Conservation (phyloP, 2,797 vertebrate species). For the Telmatherina bonti region DNA sequence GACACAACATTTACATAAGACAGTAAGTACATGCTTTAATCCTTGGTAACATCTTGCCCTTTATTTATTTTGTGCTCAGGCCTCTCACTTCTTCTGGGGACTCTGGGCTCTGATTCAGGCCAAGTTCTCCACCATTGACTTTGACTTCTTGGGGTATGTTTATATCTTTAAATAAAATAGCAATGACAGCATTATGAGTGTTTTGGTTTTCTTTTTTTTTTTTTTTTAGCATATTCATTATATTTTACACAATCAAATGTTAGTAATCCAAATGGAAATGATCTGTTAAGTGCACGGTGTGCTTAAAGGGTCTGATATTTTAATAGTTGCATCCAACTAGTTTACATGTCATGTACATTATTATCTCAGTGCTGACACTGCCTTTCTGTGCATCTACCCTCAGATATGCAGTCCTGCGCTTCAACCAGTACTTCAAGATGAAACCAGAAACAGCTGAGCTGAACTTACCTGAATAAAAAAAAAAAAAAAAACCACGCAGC, state of each 20-base stretch:
- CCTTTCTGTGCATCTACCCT: slow-evolving; percentile 10
- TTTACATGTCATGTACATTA: slow-evolving; percentile 9
- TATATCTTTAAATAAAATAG: slow-evolving; percentile 10
- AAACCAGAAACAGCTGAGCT: slow-evolving; percentile 89
- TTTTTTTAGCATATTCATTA: too few relatives aligned
- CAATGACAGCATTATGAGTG: neutral
- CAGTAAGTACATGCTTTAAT: neutral
- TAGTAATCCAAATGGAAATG: too few relatives aligned
- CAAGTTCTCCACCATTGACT: slow-evolving; percentile 94
- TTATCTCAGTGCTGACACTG: slow-evolving; percentile 18
- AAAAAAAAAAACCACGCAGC: too few relatives aligned
- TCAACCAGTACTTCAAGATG: slow-evolving; percentile 98
- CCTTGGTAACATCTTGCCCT: slow-evolving; percentile 23
- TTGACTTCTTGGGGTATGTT: slow-evolving; percentile 94
- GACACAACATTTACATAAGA: slow-evolving; percentile 34
- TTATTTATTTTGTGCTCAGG: slow-evolving; percentile 75
- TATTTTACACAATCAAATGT: too few relatives aligned
- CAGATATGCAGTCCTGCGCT: slow-evolving; percentile 95
- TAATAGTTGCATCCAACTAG: neutral
- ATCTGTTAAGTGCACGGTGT: too few relatives aligned
- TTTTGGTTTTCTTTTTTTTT: too few relatives aligned
- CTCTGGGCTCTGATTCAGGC: slow-evolving; percentile 96
- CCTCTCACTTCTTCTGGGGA: slow-evolving; percentile 95
- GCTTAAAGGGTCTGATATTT: neutral
- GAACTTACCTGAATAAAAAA: slow-evolving; percentile 88